A percentile compares a stretch with the other conserved stretches of the same genome.
Evolutionary conservation across 2,113 vertebrate species (phyloP).

Genomic region (Nycticebus coucang): DNA sequence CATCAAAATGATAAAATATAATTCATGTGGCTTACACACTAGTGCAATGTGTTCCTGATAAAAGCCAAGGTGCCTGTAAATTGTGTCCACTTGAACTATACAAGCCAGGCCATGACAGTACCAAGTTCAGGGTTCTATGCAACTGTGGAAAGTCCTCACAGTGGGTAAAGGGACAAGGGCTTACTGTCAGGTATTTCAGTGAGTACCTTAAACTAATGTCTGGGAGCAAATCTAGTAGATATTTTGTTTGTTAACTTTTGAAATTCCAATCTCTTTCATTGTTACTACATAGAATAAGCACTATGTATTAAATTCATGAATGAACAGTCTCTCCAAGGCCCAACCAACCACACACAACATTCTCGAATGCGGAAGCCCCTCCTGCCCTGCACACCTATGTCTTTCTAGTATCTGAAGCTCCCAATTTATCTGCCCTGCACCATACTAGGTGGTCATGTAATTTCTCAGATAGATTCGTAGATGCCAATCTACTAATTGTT

Average conservation of each 20-base stretch:
- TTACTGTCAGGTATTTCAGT: neutral
- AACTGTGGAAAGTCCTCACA: neutral
- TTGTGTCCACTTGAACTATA: no score
- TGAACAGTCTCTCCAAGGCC: neutral
- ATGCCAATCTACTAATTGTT: neutral
- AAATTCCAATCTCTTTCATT: neutral
- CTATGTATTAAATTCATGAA: neutral
- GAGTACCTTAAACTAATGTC: neutral
- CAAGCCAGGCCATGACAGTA: neutral
- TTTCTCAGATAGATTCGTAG: neutral
- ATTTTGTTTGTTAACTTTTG: neutral
- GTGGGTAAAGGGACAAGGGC: neutral
- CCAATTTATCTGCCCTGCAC: neutral
- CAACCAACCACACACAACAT: no score
- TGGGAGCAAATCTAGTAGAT: neutral
- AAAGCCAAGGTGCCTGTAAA: neutral
- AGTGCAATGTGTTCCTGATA: neutral
- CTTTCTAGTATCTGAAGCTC: neutral
- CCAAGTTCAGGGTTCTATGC: neutral
- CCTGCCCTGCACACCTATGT: fast-evolving
- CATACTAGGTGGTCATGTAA: neutral
- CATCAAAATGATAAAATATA: neutral
- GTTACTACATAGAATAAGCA: neutral
- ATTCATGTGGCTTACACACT: neutral
- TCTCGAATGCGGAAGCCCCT: neutral